Base-by-base conservation (phyloP, 2,797 vertebrate species). In the Leptodactylus fallax region DNA sequence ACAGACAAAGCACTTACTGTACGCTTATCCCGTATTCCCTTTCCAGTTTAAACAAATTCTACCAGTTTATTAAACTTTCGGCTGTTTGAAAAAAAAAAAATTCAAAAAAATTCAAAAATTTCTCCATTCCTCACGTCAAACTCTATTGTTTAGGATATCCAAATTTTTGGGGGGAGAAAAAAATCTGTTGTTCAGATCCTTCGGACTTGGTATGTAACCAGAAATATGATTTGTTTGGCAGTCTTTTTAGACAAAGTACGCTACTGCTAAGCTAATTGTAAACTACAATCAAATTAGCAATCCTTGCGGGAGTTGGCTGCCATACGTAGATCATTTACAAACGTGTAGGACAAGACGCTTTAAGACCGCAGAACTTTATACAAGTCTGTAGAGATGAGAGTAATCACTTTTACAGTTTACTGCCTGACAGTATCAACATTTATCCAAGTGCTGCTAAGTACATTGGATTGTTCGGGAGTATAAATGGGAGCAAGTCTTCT, bases 201-300 rank as follows among this genome's bases (percentile, higher is more conserved):
- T 91, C 90, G 92, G 92, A 92, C 91, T 95, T 96, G 94, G 93
- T 94, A 90, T 67, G 90, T 92, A 92, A 94, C 92, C 94, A 96
- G 95, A 93, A 93, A 94, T 92, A 93, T 92, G 91, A 89, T 95
- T 95, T 93, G 91, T 93, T 96, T 97, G 95, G 95, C 95, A 93
- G 91, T 90, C 90, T 91, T 91, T 88, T 84, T 84, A 92, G 91
- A 92, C 91, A 93, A 94, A 93, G 95, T 95, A 95, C 45, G 82
- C 96, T 96, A 95, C 95, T 94, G 94, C 92, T 90, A 94, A 94
- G 93, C 91, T 95, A 93, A 95, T 94, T 94, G 91, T 95, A 95
- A 96, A 95, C 93, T 92, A 93, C 93, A 95, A 93, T 95, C 94
- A 95, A 94, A 95, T 96, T 94, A 95, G 93, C 93, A 91, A 94